These are phyloP conservation scores for Oscheius sp. DNA, from an alignment of 2,888 invertebrate species.

Conservation along the genomic window DNA sequence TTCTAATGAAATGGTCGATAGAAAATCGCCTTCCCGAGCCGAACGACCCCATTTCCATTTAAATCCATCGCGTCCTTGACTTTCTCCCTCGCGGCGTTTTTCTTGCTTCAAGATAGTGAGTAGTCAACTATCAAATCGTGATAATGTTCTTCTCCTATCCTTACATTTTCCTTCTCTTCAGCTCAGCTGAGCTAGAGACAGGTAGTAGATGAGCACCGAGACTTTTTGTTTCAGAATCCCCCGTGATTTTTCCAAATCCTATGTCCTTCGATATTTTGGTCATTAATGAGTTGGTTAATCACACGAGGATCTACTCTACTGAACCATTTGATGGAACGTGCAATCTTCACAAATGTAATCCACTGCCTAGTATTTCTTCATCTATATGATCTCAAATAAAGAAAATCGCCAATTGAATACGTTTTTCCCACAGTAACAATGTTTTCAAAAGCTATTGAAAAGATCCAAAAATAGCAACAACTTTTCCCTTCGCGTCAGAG, in stretches of 20 bases:
- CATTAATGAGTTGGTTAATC: background rate
- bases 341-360: background rate
- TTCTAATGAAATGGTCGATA: too few species aligned
- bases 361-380: background rate
- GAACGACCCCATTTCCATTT: too few species aligned
- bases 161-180: background rate
- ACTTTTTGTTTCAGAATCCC: background rate
- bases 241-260: background rate
- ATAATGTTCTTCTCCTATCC: conserved; percentile 19
- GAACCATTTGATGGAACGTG: background rate
- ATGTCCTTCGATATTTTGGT: background rate
- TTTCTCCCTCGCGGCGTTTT: too few species aligned
- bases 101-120: too few species aligned
- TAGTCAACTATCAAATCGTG: too few species aligned
- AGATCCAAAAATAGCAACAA: too few species aligned
- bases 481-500: too few species aligned
- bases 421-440: too few species aligned
- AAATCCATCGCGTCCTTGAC: too few species aligned
- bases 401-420: too few species aligned
- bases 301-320: background rate
- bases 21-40: too few species aligned
- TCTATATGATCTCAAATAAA: background rate
- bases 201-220: background rate
- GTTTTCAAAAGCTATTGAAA: too few species aligned
- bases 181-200: background rate